Evolutionary conservation across 2,888 invertebrate species (phyloP).

Genomic region (Dusona sp.): DNA sequence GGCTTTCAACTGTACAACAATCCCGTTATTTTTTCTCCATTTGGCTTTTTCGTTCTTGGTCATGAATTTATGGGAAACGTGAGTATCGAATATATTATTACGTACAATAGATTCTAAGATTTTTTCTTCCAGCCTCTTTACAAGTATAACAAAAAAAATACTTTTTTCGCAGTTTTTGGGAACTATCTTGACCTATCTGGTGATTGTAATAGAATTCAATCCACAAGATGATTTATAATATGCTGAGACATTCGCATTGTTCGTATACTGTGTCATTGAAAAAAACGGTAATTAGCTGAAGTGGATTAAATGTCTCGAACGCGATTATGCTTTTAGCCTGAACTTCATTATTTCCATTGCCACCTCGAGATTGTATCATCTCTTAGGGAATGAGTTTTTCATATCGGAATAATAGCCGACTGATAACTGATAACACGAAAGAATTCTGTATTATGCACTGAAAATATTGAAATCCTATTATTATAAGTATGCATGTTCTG

Average conservation of each 20-base stretch:
- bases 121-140: not conserved
- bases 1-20: constrained; percentile 67
- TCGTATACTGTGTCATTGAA: not conserved
- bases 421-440: not conserved
- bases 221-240: not conserved
- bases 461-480: not conserved
- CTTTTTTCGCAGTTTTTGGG: constrained; percentile 25
- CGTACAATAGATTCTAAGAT: no score
- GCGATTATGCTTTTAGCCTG: not conserved
- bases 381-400: not conserved
- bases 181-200: constrained; percentile 45
- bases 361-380: not conserved
- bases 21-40: constrained; percentile 64
- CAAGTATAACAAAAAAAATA: not conserved
- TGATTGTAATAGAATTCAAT: constrained; percentile 49
- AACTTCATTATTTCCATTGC: not conserved
- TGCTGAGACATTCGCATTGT: not conserved
- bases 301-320: not conserved
- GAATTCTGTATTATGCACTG: not conserved
- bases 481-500: not conserved
- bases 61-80: constrained; percentile 59
- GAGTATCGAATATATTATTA: constrained; percentile 4
- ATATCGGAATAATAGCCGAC: not conserved
- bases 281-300: not conserved
- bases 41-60: constrained; percentile 65